Evolutionary conservation across 2,113 vertebrate species (phyloP).

Genomic region (Hylia prasina): DNA sequence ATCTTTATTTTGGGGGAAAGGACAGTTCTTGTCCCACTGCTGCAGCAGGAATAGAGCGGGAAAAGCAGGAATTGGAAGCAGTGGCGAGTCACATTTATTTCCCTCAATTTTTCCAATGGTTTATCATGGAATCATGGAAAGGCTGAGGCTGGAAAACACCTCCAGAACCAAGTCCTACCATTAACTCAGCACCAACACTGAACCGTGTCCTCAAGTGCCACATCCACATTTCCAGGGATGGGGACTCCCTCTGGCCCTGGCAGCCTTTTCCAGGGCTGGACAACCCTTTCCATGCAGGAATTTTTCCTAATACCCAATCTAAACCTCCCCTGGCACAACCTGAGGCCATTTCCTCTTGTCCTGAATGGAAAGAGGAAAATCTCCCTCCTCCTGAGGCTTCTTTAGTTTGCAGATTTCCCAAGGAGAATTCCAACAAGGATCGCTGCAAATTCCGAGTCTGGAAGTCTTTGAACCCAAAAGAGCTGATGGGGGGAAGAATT

Average conservation of each 20-base stretch:
- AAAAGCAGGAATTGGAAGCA: neutral
- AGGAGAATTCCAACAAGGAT: neutral
- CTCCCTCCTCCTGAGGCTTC: neutral
- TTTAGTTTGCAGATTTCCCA: neutral
- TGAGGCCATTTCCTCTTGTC: neutral
- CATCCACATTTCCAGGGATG: neutral
- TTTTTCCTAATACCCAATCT: neutral
- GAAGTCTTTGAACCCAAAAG: neutral
- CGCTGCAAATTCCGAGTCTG: accelerated
- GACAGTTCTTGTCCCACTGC: accelerated
- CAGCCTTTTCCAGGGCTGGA: neutral
- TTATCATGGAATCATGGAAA: neutral
- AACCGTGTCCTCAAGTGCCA: neutral
- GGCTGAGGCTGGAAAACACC: neutral
- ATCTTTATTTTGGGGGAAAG: neutral
- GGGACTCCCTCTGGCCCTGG: neutral
- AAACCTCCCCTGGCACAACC: neutral
- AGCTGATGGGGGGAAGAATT: neutral
- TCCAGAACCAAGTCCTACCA: accelerated
- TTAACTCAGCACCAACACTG: accelerated
- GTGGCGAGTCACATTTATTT: neutral
- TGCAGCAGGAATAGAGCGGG: neutral
- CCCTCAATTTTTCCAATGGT: neutral
- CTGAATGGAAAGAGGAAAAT: neutral
- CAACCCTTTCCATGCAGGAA: neutral